Base-by-base conservation (phyloP, 2,888 invertebrate genomes). In the Dioctria linearis region DNA sequence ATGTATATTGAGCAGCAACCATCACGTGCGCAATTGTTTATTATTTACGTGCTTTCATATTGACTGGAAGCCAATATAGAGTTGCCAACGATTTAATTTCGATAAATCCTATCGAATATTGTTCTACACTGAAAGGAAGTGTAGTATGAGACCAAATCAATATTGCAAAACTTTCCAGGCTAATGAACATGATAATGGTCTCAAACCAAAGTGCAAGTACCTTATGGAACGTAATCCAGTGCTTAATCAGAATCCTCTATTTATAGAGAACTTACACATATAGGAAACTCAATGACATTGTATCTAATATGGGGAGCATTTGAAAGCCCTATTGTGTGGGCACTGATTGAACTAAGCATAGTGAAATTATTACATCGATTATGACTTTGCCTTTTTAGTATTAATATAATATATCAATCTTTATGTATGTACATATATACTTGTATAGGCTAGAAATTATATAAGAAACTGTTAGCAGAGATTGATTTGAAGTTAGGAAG, bases 131-230 rank as follows among this genome's bases (percentile, higher is more conserved):
- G 75, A 75, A 69, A 65, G 37, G 65, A 37, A 78, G 40, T 39
- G 61, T 51, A 39, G 37, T 51, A 13, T 78, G 66, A 78, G 51
- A 66, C 42, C 66, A 66, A 78, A 78, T 78, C 66, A 78, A 78
- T 78, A 63, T 66, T 78, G 78, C 54, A 78, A 78, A 66, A 78
- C 54, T 78, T 66, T 78, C 78, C 66, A 57, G 51, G 65, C 78
- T 78, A 66, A 78, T 78, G 78, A 66, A 66, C 66, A 78, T 78
- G 54, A 78, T 78, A 78, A 78, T 78, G 66, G 78, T 66, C 66
- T 66, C 46, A n/a, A 54, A 54, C 42, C 51, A 54, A 78, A 78
- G 78, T 78, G 66, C 66, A 78, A 78, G 78, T 54, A 57, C 66
- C 78, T 78, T 78, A 78, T 66, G 66, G 65, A 66, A 78, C 66